Conservation (phyloP, 2,797 vertebrate genomes). For the Poeciliopsis turneri region DNA sequence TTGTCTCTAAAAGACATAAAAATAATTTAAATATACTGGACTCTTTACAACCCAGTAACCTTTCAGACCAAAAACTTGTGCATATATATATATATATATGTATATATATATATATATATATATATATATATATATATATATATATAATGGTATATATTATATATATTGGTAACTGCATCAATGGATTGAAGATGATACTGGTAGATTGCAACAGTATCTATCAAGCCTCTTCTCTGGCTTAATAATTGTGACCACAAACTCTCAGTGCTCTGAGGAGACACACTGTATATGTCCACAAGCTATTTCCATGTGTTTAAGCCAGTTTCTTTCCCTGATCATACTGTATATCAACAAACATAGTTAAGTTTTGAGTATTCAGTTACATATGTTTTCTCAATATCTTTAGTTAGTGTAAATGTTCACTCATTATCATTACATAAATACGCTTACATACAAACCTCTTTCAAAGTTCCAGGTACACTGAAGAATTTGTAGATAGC, state of each 20-base stretch:
- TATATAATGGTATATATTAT: too few species aligned
- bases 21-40: neutral
- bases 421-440: neutral
- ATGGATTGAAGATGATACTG: constrained; percentile 38
- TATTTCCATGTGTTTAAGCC: neutral
- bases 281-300: neutral
- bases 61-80: neutral
- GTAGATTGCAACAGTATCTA: constrained; percentile 16
- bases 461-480: constrained; percentile 86
- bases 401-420: neutral
- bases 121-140: too few species aligned
- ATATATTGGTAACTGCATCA: constrained; percentile 19
- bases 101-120: too few species aligned
- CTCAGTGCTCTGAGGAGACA: neutral
- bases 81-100: too few species aligned
- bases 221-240: constrained; percentile 11
- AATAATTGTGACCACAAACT: constrained; percentile 54
- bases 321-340: neutral
- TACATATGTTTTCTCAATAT: neutral
- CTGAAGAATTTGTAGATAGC: constrained; percentile 91
- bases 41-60: neutral
- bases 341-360: neutral
- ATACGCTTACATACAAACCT: constrained; percentile 82
- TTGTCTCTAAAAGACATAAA: neutral
- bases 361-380: neutral